Percentiles rank a stretch among this genome's conserved stretches.
These are phyloP conservation scores for Eristalinus sepulchralis DNA, from an alignment of 2,888 invertebrate species.

Conservation along the genomic window DNA sequence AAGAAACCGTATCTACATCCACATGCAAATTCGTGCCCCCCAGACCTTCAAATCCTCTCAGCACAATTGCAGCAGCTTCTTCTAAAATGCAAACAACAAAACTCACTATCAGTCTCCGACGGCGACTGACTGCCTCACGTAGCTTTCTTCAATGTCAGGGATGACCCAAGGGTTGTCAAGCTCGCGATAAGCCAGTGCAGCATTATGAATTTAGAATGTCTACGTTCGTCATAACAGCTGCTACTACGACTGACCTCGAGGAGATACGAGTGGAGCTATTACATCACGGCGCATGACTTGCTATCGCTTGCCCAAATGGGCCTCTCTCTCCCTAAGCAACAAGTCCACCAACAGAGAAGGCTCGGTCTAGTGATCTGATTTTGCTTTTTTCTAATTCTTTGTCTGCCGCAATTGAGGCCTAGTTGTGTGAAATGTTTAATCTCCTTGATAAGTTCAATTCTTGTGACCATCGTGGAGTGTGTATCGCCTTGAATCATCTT, in stretches of 20 bases:
- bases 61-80: too few relatives aligned
- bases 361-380: neutral
- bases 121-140: too few relatives aligned
- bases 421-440: neutral
- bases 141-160: neutral
- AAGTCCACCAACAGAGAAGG: neutral
- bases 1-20: too few relatives aligned
- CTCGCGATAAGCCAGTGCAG: neutral
- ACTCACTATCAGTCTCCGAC: neutral
- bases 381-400: neutral
- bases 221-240: neutral
- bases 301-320: neutral
- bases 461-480: neutral
- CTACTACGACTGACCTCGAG: neutral
- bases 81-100: too few relatives aligned
- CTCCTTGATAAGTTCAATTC: neutral
- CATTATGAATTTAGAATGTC: neutral
- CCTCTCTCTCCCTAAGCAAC: too few relatives aligned
- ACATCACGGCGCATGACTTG: neutral
- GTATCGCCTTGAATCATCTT: neutral
- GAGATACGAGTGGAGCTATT: neutral
- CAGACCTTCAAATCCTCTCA: too few relatives aligned
- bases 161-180: neutral
- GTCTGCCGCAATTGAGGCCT: neutral
- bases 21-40: too few relatives aligned